Percentiles rank a stretch among this genome's conserved stretches.
Conservation (phyloP, 2,113 vertebrate genomes). For the Equus przewalskii region DNA sequence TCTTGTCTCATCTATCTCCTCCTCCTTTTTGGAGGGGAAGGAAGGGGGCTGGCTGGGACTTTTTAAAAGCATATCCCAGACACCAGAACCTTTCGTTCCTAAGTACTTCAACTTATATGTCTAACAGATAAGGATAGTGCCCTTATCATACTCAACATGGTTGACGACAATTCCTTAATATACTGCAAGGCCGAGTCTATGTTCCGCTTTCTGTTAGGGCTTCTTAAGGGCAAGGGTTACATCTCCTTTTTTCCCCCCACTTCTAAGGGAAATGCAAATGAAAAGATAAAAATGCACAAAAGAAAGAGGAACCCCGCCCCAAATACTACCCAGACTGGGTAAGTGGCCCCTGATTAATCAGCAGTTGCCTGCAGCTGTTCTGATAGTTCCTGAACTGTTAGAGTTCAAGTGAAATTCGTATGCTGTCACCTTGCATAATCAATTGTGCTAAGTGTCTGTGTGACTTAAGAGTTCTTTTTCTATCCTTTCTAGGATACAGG, state of each 20-base stretch:
- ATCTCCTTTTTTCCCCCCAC: not conserved
- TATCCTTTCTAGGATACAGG: conserved; percentile 85
- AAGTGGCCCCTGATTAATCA: not conserved
- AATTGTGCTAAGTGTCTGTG: not conserved
- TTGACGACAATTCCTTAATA: not conserved
- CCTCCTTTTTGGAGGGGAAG: not conserved
- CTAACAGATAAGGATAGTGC: not conserved
- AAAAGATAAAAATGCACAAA: not conserved
- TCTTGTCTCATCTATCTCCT: not conserved
- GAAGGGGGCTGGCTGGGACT: not conserved
- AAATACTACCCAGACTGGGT: not conserved
- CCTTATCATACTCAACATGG: not conserved
- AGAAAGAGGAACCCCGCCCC: conserved; percentile 3
- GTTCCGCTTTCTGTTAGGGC: not conserved
- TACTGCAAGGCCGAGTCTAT: no score
- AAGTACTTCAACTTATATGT: not conserved
- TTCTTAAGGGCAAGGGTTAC: not conserved
- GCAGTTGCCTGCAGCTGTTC: not conserved
- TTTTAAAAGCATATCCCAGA: not conserved
- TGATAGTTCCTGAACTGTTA: no score
- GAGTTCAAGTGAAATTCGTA: not conserved
- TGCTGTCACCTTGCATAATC: not conserved
- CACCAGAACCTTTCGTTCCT: not conserved
- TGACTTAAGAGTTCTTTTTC: conserved; percentile 34
- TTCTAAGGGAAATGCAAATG: conserved; percentile 29